Percentiles rank a stretch among this genome's conserved stretches.
These are phyloP conservation scores for Sminthurides bifidus DNA, from an alignment of 1,140 invertebrate species.

Conservation along the genomic window DNA sequence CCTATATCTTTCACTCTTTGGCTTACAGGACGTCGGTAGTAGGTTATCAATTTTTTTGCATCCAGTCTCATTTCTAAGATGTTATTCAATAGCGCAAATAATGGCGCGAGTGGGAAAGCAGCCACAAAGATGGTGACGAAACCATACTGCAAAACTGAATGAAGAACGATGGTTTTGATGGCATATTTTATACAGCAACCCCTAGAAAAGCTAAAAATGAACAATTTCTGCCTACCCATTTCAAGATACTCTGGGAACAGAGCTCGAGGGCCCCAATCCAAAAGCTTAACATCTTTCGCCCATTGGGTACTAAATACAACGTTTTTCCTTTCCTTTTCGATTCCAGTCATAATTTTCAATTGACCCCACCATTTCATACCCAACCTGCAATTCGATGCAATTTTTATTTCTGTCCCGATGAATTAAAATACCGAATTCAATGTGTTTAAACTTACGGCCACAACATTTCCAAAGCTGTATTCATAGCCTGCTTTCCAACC, in stretches of 20 bases:
- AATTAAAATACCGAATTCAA: too few relatives aligned
- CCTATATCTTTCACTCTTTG: constrained; percentile 75
- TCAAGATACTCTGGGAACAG: constrained; percentile 48
- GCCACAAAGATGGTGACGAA: constrained; percentile 84
- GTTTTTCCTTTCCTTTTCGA: constrained; percentile 36
- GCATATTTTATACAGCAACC: neutral
- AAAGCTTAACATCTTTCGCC: constrained; percentile 81
- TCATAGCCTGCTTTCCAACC: constrained; percentile 56
- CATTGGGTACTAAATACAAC: constrained; percentile 50
- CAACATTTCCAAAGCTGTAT: constrained; percentile 47
- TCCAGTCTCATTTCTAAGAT: constrained; percentile 79
- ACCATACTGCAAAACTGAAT: constrained; percentile 39
- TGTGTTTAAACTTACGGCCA: constrained; percentile 46
- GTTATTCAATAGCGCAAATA: constrained; percentile 79
- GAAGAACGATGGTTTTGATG: neutral
- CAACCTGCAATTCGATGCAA: constrained; percentile 35
- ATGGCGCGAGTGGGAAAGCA: constrained; percentile 75
- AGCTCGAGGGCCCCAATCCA: constrained; percentile 65
- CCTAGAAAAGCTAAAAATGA: constrained; percentile 4
- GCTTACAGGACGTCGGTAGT: constrained; percentile 70
- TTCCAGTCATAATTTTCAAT: constrained; percentile 45
- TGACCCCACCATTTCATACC: constrained; percentile 61
- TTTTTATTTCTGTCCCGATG: too few relatives aligned
- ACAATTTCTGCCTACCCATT: constrained; percentile 33
- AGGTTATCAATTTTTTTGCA: constrained; percentile 70